Evolutionary conservation across 2,888 invertebrate species (phyloP), one percentile per base, ranked within the genome.

Genomic region (Mycalesis mineus): DNA sequence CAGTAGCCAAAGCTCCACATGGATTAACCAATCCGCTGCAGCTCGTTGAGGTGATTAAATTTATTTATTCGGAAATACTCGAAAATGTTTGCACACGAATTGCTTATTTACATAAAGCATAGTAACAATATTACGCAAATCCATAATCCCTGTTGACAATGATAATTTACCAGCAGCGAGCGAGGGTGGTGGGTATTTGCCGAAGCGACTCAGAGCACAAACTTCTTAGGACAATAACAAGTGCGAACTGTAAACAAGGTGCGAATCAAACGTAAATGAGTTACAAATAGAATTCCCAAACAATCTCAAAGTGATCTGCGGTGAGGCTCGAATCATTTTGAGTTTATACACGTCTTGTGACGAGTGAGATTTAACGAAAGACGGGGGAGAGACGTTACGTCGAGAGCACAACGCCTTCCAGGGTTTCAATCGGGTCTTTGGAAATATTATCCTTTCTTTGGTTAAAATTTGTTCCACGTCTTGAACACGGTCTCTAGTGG

Each of bases 261-360:
- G 58, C 53, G 56, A 56, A 63, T 67, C 65, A 66, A 67, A 67
- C 59, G 63, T 65, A 65, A 69, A 68, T 69, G 63, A 67, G 61
- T 55, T 60, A 67, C 63, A 68, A 69, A 69, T 67, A 68, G 65
- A 65, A 67, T 67, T 64, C 50, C 22, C 64, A 56, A 68, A 67
- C 70, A 66, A 68, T 69, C 61, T 60, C 61, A 42, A 65, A 64
- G 68, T 65, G 63, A 68, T 63, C 62, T 62, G 66, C 63, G 59
- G 57, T 60, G 33, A 33, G 57, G 52, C 40, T 58, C 58, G 58
- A 61, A 60, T 57, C 60, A 61, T 57, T 52, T 60, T 60, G 60
- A 64, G 58, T 66, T 62, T 42, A 53, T 55, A 59, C 45, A 58
- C 54, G 41, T 15, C 41, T 51, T 37, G 28, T 29, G 56, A 64